phyloP scores from a whole-genome alignment of 2,888 invertebrate species.

The Incurvaria masculella region DNA sequence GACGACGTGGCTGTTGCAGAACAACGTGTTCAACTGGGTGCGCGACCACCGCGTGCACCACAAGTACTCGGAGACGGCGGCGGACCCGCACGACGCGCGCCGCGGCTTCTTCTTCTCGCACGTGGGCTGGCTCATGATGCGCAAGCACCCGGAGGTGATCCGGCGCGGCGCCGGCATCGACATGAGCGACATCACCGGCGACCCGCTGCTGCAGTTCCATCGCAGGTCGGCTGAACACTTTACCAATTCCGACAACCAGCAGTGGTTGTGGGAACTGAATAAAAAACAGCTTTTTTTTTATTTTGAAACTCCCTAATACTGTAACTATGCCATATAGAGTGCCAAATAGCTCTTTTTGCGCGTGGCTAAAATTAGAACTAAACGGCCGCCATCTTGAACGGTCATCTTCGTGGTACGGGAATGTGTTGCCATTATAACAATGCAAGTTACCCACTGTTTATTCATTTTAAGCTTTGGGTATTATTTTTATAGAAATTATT shows the following conservation, averaged over 20 bases:
- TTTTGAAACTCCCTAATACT: not conserved
- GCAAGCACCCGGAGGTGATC: constrained; percentile 83
- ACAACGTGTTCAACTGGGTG: constrained; percentile 69
- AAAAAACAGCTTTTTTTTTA: not conserved
- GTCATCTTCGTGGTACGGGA: too few species aligned
- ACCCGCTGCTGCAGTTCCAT: constrained; percentile 77
- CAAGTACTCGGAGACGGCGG: constrained; percentile 72
- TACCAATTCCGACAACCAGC: not conserved
- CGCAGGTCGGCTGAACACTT: constrained; percentile 55
- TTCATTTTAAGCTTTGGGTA: not conserved
- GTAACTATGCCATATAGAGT: not conserved
- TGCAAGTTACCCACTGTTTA: too few species aligned
- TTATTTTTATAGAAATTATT: not conserved
- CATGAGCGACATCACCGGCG: constrained; percentile 72
- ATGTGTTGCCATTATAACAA: too few species aligned
- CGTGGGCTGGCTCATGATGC: constrained; percentile 89
- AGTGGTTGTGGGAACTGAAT: not conserved
- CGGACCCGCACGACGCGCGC: constrained; percentile 78
- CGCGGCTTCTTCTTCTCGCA: constrained; percentile 92
- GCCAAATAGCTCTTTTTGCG: not conserved
- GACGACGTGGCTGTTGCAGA: too few species aligned
- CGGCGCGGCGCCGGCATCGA: constrained; percentile 76
- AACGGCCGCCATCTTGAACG: too few species aligned
- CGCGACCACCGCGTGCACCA: constrained; percentile 75
- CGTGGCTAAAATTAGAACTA: too few species aligned